These are phyloP conservation scores for Uria lomvia DNA, from an alignment of 2,113 vertebrate species.

Conservation along the genomic window DNA sequence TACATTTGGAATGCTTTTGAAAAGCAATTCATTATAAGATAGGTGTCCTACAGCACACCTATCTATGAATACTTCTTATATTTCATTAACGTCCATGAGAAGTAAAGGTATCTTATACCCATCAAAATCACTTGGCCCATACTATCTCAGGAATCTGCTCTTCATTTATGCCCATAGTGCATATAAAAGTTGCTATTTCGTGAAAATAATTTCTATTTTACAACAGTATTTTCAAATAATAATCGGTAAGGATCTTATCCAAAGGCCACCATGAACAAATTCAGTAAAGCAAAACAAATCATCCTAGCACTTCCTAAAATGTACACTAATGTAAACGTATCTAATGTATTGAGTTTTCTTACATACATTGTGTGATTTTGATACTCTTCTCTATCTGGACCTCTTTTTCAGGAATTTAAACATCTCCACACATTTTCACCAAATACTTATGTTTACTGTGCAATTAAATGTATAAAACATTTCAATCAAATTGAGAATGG, in stretches of 20 bases:
- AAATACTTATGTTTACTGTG: neutral
- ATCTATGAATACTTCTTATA: slow-evolving; percentile 16
- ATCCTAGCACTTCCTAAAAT: neutral
- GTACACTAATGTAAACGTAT: neutral
- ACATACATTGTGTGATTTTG: neutral
- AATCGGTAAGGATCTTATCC: neutral
- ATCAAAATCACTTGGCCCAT: slow-evolving; percentile 14
- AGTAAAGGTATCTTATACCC: neutral
- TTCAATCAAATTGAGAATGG: neutral
- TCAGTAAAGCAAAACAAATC: neutral
- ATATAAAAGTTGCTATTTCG: neutral
- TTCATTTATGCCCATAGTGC: neutral
- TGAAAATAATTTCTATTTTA: neutral
- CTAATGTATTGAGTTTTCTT: neutral
- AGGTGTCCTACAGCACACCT: slow-evolving; percentile 31
- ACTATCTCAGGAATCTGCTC: slow-evolving; percentile 6
- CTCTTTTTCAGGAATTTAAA: neutral
- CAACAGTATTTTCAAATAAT: neutral
- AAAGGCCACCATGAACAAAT: neutral
- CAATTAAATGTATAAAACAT: neutral
- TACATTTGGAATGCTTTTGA: slow-evolving; percentile 9
- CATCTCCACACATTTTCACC: neutral
- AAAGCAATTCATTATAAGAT: slow-evolving; percentile 41
- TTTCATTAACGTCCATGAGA: neutral
- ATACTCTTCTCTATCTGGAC: neutral